Percentiles rank a stretch among this genome's conserved stretches.
These are phyloP conservation scores for Haliclona indistincta DNA, from an alignment of 37 sponge, comb jelly and placozoan species.

Conservation along the genomic window DNA sequence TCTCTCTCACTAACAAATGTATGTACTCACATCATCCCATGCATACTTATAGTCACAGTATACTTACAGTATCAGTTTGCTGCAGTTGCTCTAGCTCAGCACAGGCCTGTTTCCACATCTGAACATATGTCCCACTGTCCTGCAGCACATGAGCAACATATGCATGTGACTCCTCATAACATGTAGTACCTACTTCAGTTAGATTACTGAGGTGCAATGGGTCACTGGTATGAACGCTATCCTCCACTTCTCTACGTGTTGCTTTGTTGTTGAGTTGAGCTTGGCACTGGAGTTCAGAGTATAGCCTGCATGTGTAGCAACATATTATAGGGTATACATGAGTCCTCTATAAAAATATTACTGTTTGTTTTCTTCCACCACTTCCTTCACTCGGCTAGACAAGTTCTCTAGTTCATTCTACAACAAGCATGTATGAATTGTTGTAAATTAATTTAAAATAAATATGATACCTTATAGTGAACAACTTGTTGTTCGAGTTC, in stretches of 20 bases:
- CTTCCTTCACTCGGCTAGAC: conserved; percentile 29
- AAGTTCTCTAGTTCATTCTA: conserved; percentile 58
- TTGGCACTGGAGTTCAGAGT: too few species aligned
- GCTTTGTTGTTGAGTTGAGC: too few species aligned
- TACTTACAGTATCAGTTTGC: conserved; percentile 36
- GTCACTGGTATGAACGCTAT: neutral
- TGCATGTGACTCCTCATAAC: too few species aligned
- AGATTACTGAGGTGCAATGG: neutral
- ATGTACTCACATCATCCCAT: neutral
- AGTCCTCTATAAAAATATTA: too few species aligned
- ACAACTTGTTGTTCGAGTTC: conserved; percentile 51
- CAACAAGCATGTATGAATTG: too few species aligned
- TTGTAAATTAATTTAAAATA: too few species aligned
- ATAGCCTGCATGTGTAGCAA: too few species aligned
- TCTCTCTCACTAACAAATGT: neutral
- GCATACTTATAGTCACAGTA: neutral
- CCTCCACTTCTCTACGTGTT: neutral
- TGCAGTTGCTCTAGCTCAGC: conserved; percentile 45
- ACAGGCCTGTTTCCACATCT: conserved; percentile 35
- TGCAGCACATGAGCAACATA: too few species aligned
- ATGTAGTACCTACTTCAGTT: too few species aligned
- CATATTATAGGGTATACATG: too few species aligned
- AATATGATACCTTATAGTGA: conserved; percentile 58
- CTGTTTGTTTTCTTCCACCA: conserved; percentile 63
- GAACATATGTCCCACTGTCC: conserved; percentile 63